These are phyloP conservation scores for Lacanobia oleracea DNA, from an alignment of 2,888 invertebrate genomes.

Conservation along the genomic window DNA sequence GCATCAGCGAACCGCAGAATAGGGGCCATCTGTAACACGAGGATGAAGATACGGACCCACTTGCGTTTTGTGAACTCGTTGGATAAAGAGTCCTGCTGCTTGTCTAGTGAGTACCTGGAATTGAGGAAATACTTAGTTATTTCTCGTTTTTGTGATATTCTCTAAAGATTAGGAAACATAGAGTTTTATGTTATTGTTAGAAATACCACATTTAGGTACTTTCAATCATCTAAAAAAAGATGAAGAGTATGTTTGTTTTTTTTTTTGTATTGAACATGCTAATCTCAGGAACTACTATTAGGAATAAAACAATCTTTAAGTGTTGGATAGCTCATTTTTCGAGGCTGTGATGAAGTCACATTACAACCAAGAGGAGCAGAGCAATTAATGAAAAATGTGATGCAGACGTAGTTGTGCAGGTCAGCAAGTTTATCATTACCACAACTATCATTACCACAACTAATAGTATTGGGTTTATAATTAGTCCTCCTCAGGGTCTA, in stretches of 20 bases:
- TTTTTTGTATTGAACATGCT: too few species aligned
- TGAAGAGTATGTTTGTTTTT: too few species aligned
- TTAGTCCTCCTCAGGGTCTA: background rate
- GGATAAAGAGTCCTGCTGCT: constrained; percentile 88
- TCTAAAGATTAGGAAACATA: background rate
- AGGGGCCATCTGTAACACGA: constrained; percentile 94
- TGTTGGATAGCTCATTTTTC: too few species aligned
- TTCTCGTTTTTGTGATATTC: background rate
- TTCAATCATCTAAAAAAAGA: too few species aligned
- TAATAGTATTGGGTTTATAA: background rate
- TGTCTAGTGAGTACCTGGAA: constrained; percentile 90
- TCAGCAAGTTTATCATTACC: background rate
- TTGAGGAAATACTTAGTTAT: background rate
- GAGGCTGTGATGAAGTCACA: too few species aligned
- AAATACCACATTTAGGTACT: too few species aligned
- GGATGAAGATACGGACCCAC: constrained; percentile 91
- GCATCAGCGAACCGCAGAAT: constrained; percentile 92
- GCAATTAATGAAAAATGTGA: too few species aligned
- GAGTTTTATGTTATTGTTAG: too few species aligned
- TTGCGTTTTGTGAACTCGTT: constrained; percentile 91
- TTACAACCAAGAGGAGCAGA: too few species aligned
- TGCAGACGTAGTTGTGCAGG: too few species aligned
- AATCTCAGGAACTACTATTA: too few species aligned
- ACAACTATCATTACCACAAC: background rate
- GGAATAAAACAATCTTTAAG: too few species aligned